Evolutionary conservation across 2,113 vertebrate species (phyloP).

Genomic region (Rattus norvegicus): GRCr8 NC_086034.1:55711001-55711500

Average conservation of each 20-base stretch:
- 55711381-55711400: background rate
- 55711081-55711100: background rate
- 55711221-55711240: background rate
- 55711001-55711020: background rate
- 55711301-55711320: background rate
- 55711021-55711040: too few relatives aligned
- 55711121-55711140: background rate
- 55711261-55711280: accelerated
- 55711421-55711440: background rate
- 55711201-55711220: background rate
- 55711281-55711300: background rate
- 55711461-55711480: background rate
- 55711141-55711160: too few relatives aligned
- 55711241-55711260: background rate
- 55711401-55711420: background rate
- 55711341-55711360: background rate
- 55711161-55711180: background rate
- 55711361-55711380: background rate
- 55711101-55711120: accelerated
- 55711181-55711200: background rate
- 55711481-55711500: too few relatives aligned
- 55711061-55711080: too few relatives aligned
- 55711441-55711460: background rate
- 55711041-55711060: background rate
- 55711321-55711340: background rate